These are phyloP conservation scores for Parascotia fuliginaria DNA, from an alignment of 2,888 invertebrate genomes.

Conservation along the genomic window DNA sequence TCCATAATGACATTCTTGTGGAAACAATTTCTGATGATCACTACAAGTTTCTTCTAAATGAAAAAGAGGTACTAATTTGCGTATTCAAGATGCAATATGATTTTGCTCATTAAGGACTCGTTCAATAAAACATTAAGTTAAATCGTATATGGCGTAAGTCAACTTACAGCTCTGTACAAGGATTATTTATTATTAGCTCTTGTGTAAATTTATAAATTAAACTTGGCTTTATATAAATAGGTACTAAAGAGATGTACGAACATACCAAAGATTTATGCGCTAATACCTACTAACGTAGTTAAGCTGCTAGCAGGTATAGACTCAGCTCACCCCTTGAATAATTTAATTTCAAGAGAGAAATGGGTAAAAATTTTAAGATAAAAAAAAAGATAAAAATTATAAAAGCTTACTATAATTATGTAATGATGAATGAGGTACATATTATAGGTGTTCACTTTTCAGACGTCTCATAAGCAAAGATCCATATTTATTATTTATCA, in stretches of 20 bases:
- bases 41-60: neutral
- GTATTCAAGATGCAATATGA: neutral
- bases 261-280: too few relatives aligned
- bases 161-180: neutral
- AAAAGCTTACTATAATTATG: too few relatives aligned
- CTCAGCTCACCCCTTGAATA: too few relatives aligned
- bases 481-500: too few relatives aligned
- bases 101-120: constrained; percentile 4
- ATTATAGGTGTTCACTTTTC: too few relatives aligned
- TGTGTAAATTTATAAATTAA: neutral
- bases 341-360: too few relatives aligned
- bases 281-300: too few relatives aligned
- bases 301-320: too few relatives aligned
- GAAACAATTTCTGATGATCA: neutral
- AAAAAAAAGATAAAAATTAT: too few relatives aligned
- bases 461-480: too few relatives aligned
- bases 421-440: too few relatives aligned
- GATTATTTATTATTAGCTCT: neutral
- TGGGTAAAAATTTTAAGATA: too few relatives aligned
- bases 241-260: neutral
- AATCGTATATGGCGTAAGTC: neutral
- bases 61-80: neutral
- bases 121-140: constrained; percentile 2
- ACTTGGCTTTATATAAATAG: neutral
- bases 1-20: neutral